Percentiles rank a stretch among this genome's conserved stretches.
Conservation (phyloP, 2,113 vertebrate genomes). For the Centropus unirufus region DNA sequence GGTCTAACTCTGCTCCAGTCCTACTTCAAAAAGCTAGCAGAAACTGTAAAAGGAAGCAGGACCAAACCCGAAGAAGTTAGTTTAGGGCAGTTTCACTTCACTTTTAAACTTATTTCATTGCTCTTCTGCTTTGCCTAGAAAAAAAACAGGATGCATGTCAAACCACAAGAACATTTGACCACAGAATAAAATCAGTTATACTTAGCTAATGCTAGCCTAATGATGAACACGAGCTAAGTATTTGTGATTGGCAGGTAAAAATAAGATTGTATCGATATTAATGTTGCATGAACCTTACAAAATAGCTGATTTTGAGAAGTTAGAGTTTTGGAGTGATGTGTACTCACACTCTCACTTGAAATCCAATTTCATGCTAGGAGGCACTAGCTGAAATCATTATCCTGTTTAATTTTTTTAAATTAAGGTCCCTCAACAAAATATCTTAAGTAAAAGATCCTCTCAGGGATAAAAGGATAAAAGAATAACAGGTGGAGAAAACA, state of each 20-base stretch:
- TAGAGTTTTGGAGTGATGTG: constrained; percentile 45
- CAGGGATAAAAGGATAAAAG: neutral
- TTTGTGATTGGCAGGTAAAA: constrained; percentile 53
- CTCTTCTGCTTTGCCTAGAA: neutral
- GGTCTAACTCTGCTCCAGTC: neutral
- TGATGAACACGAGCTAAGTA: constrained; percentile 21
- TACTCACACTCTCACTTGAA: constrained; percentile 22
- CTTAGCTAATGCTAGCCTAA: neutral
- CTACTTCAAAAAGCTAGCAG: neutral
- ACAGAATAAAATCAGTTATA: neutral
- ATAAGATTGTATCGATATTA: constrained; percentile 31
- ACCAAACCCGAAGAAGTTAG: neutral
- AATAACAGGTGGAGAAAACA: neutral
- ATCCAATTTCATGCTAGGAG: constrained; percentile 21
- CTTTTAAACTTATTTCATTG: neutral
- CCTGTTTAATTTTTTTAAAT: neutral
- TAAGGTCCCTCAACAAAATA: neutral
- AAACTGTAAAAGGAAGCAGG: neutral
- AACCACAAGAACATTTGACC: neutral
- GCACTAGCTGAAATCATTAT: constrained; percentile 10
- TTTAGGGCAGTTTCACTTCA: neutral
- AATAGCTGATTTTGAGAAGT: constrained; percentile 36
- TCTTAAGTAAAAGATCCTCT: neutral
- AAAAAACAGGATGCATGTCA: neutral
- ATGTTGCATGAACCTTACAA: constrained; percentile 64